Base-by-base conservation (phyloP, 1,140 invertebrate genomes). In the Eumeta japonica region DNA sequence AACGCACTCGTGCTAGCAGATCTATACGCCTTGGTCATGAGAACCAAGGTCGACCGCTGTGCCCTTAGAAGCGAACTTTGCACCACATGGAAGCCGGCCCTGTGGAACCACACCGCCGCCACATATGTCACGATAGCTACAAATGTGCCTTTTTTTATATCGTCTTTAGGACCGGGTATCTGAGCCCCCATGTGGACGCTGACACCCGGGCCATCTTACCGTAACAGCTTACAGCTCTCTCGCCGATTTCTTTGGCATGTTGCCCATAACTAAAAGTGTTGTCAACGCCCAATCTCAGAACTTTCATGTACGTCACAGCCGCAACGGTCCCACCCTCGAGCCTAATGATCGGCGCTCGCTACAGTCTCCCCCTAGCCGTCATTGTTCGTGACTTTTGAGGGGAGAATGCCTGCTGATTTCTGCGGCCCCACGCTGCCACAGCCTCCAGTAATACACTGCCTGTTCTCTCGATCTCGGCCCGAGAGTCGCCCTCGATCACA, bases 91-190 rank as follows among this genome's bases (percentile, higher is more conserved):
- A n/a, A n/a, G n/a, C n/a, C n/a, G n/a, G n/a, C n/a, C n/a, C n/a
- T n/a, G n/a, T n/a, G n/a, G n/a, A n/a, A n/a, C n/a, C n/a, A n/a
- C n/a, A n/a, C n/a, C n/a, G n/a, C n/a, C n/a, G n/a, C n/a, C 1
- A 46, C 59, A 43, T 68, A 65, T 0, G 43, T 34, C 0, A 50
- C 31, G 9, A 34, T 45, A 0, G 57, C 24, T 0, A 52, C 27
- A 15, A 55, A 55, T 1, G 58, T 19, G 0, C 54, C 48, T n/a
- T n/a, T n/a, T n/a, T 35, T 24, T 62, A 67, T 2, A 55, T 14
- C 1, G 35, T 28, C 14, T 17, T 36, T 5, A 57, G 15, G 1
- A 49, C 35, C 2, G 19, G 34, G 35, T 29, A 47, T 10, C 27
- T 33, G 9, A 55, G 28, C 1, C 52, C 50, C 52, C 52, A 55